Base-by-base conservation (phyloP, 2,113 vertebrate genomes). In the Sciurus niger region DNA sequence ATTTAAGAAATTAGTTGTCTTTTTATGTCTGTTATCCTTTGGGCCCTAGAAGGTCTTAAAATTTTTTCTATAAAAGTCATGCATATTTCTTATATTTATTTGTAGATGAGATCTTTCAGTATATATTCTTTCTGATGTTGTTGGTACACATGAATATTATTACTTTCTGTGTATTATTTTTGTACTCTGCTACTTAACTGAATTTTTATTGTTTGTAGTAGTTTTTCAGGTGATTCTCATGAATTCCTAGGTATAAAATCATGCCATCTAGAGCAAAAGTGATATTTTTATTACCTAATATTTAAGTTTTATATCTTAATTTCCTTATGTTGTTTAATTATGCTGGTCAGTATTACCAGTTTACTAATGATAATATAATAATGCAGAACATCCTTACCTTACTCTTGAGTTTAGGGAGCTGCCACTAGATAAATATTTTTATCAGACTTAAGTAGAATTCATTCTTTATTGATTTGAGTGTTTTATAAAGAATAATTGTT, bases 41-140 rank as follows among this genome's bases (percentile, higher is more conserved):
- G 68, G 92, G 63, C 46, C 40, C 37, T 83, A 86, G 68, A 92
- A 32, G 22, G 25, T 13, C 76, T 96, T 84, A 85, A 65, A 68
- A 51, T 25, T 76, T 95, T 93, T 92, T 90, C 67, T 12, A 76
- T 43, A 11, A 79, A 90, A 78, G 40, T 72, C 40, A 60, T 51
- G 30, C 40, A 30, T 32, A 76, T 60, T 60, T 60, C 40, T 93
- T 37, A 86, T 86, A 16, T 25, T 80, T 80, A 46, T 85, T 91
- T 91, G 79, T 80, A 97, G 32, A 88, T 53, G 51, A 91, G 18
- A 34, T 73, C 28, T 94, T 94, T 89, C 13, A 89, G 51, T 60
- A 84, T 53, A 53, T 79, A 96, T 55, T 93, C 67, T 78, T 84
- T 55, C 4, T 80, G 43, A 46, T 85, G 22, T 85, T 88, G 78